Evolutionary conservation across 30 jellyfish, hydroid and myxozoan species (phyloP).

Genomic region (Chrysaora quinquecirrha): DNA sequence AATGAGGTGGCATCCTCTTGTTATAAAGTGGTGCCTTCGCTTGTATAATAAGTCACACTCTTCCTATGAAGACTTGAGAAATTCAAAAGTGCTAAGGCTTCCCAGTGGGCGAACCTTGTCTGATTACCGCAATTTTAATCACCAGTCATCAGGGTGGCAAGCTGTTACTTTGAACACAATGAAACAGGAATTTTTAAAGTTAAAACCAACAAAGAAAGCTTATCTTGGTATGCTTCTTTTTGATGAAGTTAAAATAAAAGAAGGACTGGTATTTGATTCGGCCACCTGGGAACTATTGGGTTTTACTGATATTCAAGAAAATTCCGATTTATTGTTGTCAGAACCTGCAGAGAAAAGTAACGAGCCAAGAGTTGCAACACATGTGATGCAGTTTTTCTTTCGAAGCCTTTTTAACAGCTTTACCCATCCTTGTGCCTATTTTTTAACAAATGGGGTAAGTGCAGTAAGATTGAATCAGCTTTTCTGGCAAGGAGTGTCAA

Average conservation of each 20-base stretch:
- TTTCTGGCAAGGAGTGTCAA: constrained; percentile 18
- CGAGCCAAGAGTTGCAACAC: neutral
- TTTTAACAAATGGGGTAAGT: constrained; percentile 7
- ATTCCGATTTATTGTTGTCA: neutral
- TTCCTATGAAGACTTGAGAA: neutral
- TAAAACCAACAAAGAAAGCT: neutral
- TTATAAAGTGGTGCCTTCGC: constrained; percentile 8
- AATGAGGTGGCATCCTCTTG: constrained; percentile 24
- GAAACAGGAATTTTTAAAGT: neutral
- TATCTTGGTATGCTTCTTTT: neutral
- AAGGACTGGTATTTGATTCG: neutral
- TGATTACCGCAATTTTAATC: constrained; percentile 14
- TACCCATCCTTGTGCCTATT: constrained; percentile 9
- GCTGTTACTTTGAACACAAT: neutral
- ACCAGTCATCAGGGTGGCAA: constrained; percentile 5
- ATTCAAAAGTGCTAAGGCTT: neutral
- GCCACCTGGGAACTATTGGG: constrained; percentile 8
- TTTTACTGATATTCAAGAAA: neutral
- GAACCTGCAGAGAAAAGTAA: neutral
- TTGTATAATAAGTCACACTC: constrained; percentile 15
- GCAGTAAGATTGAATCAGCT: neutral
- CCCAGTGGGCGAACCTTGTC: constrained; percentile 16
- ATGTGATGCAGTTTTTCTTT: constrained; percentile 9
- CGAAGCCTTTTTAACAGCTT: neutral
- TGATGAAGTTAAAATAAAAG: constrained; percentile 10